phyloP scores from a whole-genome alignment of 30 jellyfish, hydroid and myxozoan genomes.

The Aurelia coerulea region DNA sequence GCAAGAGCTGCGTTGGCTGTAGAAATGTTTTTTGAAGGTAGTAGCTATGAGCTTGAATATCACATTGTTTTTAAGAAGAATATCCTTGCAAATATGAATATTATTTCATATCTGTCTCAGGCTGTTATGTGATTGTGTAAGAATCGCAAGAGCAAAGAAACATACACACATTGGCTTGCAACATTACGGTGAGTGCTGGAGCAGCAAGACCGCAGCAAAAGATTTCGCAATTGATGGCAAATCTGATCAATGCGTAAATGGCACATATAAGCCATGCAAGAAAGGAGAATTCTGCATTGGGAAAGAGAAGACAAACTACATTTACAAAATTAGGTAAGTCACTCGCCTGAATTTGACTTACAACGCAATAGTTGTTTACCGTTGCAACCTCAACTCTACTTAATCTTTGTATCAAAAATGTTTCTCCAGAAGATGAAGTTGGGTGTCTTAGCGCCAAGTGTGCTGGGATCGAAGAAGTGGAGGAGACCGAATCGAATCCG shows the following conservation, averaged over 20 bases:
- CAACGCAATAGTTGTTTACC: neutral
- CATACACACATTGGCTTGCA: slow-evolving; percentile 29
- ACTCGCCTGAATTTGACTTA: neutral
- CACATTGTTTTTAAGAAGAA: no score
- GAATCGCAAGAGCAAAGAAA: slow-evolving; percentile 3
- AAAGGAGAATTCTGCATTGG: slow-evolving; percentile 47
- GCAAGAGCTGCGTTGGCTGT: no score
- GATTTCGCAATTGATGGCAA: slow-evolving; percentile 30
- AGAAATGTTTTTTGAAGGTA: no score
- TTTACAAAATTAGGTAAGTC: slow-evolving; percentile 39
- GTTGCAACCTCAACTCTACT: neutral
- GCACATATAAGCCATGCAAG: slow-evolving; percentile 33
- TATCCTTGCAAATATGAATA: no score
- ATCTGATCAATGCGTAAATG: slow-evolving; percentile 25
- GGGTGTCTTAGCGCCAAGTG: no score
- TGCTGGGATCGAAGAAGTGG: no score
- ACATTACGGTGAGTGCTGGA: slow-evolving; percentile 50
- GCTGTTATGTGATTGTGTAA: slow-evolving; percentile 31
- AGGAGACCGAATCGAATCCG: no score
- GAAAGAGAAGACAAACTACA: slow-evolving; percentile 24
- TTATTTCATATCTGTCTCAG: neutral
- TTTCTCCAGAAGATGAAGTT: no score
- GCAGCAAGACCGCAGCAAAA: slow-evolving; percentile 2
- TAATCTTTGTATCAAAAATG: neutral
- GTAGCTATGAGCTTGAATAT: no score